These are phyloP conservation scores for Synergus itoensis DNA, from an alignment of 2,888 invertebrate genomes.

Conservation along the genomic window DNA sequence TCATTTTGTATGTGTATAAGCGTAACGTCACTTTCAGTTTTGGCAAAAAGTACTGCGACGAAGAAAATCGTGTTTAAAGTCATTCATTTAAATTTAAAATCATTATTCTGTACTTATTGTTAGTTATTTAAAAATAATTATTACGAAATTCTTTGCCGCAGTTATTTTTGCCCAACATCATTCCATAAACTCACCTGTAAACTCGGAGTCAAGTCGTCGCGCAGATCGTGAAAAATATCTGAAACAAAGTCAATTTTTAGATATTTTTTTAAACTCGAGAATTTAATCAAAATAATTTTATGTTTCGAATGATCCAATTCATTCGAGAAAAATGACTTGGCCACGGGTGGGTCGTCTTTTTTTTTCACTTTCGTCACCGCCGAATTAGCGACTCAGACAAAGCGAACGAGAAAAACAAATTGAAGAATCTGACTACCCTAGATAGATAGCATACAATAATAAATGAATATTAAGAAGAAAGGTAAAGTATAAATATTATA, in stretches of 20 bases:
- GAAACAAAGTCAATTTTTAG: slow-evolving; percentile 38
- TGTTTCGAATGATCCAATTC: slow-evolving; percentile 20
- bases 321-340: slow-evolving; percentile 55
- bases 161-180: slow-evolving; percentile 29
- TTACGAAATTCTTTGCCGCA: background rate
- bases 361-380: slow-evolving; percentile 60
- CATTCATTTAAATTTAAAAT: background rate
- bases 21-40: slow-evolving; percentile 57
- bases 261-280: slow-evolving; percentile 27
- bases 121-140: background rate
- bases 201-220: slow-evolving; percentile 62
- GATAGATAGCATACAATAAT: slow-evolving; percentile 72
- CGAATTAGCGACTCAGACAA: slow-evolving; percentile 60
- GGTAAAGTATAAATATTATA: slow-evolving; percentile 68
- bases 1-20: slow-evolving; percentile 67
- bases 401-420: slow-evolving; percentile 63
- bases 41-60: slow-evolving; percentile 67
- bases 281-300: slow-evolving; percentile 25
- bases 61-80: slow-evolving; percentile 59
- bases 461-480: slow-evolving; percentile 57
- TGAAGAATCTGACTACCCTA: slow-evolving; percentile 72
- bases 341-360: slow-evolving; percentile 53
- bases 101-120: background rate
- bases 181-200: slow-evolving; percentile 80
- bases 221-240: slow-evolving; percentile 47